Evolutionary conservation across 2,888 invertebrate species (phyloP).

Genomic region (Dioctria rufipes): DNA sequence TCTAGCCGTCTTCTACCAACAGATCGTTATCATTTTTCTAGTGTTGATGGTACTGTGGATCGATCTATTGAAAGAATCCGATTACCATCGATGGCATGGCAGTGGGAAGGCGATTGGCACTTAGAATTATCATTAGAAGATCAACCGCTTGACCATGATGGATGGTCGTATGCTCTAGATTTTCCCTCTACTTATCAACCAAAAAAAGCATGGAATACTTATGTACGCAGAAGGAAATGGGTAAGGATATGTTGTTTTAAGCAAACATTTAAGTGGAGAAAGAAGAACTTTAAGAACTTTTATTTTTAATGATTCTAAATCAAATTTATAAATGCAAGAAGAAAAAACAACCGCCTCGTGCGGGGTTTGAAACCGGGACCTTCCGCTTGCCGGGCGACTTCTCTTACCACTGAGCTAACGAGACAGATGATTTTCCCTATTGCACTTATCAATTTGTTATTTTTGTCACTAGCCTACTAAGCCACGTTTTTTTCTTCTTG

Average conservation of each 20-base stretch:
- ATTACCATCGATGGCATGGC: slow-evolving; percentile 95
- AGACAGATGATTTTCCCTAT: too few species aligned
- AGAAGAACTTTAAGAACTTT: too few species aligned
- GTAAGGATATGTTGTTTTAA: slow-evolving; percentile 68
- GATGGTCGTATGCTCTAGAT: slow-evolving; percentile 95
- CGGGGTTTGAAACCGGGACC: too few species aligned
- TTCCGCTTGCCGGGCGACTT: too few species aligned
- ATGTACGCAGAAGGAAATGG: slow-evolving; percentile 92
- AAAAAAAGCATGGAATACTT: slow-evolving; percentile 90
- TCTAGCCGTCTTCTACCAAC: slow-evolving; percentile 87
- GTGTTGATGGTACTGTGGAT: slow-evolving; percentile 85
- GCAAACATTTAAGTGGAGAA: too few species aligned
- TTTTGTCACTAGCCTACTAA: too few species aligned
- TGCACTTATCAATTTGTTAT: too few species aligned
- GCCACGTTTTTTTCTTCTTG: too few species aligned
- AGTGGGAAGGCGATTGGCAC: slow-evolving; percentile 97
- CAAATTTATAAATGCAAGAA: too few species aligned
- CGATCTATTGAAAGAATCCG: slow-evolving; percentile 86
- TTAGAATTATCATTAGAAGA: slow-evolving; percentile 88
- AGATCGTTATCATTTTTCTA: slow-evolving; percentile 90
- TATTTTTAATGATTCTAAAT: too few species aligned
- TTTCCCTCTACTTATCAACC: slow-evolving; percentile 87
- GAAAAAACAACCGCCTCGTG: too few species aligned
- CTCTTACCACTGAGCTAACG: too few species aligned
- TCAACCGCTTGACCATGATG: slow-evolving; percentile 90